A percentile compares a stretch with the other conserved stretches of the same genome.
Conservation (phyloP, 2,113 vertebrate genomes). For the Hystrix brachyura region DNA sequence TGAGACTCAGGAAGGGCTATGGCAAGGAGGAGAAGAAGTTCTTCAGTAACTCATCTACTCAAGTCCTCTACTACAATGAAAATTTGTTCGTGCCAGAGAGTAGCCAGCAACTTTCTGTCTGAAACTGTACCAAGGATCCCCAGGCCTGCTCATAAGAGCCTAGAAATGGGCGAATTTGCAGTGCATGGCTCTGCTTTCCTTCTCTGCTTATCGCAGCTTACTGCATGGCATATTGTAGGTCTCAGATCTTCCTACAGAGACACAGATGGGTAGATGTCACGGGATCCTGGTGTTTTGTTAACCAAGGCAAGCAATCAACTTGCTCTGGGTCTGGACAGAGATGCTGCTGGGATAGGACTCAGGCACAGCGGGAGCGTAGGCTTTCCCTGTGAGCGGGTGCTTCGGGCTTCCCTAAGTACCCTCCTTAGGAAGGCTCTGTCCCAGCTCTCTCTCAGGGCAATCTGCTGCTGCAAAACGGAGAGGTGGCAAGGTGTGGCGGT, state of each 20-base stretch:
- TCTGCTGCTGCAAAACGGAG: not conserved
- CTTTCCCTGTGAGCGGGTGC: not conserved
- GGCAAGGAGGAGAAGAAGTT: not conserved
- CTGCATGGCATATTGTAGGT: not conserved
- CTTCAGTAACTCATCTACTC: constrained; percentile 2
- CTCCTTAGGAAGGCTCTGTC: not conserved
- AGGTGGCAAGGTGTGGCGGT: not conserved
- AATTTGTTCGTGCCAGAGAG: not conserved
- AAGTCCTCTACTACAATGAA: not conserved
- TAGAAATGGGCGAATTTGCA: not conserved
- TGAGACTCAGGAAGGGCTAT: not conserved
- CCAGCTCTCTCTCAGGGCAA: not conserved
- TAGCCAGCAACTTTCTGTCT: not conserved
- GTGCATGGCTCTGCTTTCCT: not conserved
- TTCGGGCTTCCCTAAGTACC: not conserved
- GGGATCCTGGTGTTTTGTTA: not conserved
- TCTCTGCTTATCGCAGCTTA: not conserved
- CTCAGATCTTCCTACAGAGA: not conserved
- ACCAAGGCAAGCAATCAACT: not conserved
- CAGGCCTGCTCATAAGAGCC: not conserved
- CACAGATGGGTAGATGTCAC: not conserved
- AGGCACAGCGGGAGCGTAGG: not conserved
- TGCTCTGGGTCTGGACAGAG: not conserved
- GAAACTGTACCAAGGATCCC: not conserved
- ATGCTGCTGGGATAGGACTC: not conserved